Conservation (phyloP, 2,113 vertebrate species). For the Dryoscopus gambensis region DNA sequence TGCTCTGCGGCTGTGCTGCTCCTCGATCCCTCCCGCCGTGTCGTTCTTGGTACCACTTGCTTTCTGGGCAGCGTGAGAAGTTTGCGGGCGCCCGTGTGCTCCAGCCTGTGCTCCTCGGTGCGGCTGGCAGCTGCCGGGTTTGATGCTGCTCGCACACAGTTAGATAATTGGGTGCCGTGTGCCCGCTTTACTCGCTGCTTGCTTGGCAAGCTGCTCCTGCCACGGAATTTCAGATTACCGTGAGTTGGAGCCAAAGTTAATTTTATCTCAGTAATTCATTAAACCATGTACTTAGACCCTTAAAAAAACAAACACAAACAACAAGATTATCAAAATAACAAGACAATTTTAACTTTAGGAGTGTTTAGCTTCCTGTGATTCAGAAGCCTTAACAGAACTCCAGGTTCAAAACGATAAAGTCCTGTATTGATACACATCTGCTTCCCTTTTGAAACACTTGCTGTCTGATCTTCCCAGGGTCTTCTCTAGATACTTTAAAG, state of each 20-base stretch:
- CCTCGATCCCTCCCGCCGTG: not conserved
- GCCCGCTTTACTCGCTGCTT: accelerated
- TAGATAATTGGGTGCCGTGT: accelerated
- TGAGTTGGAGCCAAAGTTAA: not conserved
- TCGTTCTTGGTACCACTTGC: accelerated
- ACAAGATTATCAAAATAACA: not conserved
- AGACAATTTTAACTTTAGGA: not conserved
- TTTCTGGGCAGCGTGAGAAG: accelerated
- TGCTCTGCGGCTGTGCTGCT: not conserved
- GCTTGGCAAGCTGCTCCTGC: not conserved
- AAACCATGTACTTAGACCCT: not conserved
- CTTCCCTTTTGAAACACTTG: not conserved
- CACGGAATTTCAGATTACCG: not conserved
- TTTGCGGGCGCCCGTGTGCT: accelerated
- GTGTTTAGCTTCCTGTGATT: not conserved
- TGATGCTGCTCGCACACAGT: accelerated
- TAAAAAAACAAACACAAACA: not conserved
- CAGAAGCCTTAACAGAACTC: not conserved
- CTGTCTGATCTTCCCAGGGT: not conserved
- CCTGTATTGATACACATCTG: not conserved
- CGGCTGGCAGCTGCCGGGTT: not conserved
- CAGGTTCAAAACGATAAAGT: not conserved
- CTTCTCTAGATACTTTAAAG: not conserved
- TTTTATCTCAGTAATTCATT: not conserved
- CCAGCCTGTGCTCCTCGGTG: not conserved